Base-by-base conservation (phyloP, 1,140 invertebrate species). In the Chlorops oryzae region DNA sequence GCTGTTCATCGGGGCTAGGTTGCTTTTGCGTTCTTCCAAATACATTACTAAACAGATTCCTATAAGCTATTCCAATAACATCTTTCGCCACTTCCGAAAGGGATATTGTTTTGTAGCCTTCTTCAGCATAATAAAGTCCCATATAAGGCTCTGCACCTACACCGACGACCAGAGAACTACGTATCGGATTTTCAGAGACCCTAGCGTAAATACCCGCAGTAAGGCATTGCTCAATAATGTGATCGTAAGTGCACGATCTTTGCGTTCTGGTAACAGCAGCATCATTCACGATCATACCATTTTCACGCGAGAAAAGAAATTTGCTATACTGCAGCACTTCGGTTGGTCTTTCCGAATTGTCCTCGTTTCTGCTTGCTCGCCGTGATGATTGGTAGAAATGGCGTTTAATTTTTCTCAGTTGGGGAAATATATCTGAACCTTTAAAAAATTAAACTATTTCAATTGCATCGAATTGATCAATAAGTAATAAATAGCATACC, bases 71-170 rank as follows among this genome's bases (percentile, higher is more conserved):
- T 56, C 81, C 86, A 15, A 91, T 90, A 51, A 96, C 86, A 51
- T 88, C 90, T 66, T 88, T 84, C 1, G 91, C 91, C 27, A 96
- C 88, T 73, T 96, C 52, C 82, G 84, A 38, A 90, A 78, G 24
- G 84, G 78, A 83, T 34, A 83, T 83, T 24, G 79, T 79, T 53
- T 81, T 77, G 47, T 85, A 80, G 55, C 90, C 91, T 81, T 96
- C 92, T 25, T 92, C 75, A 21, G 89, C 89, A 74, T 89, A 88
- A 74, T 93, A 90, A 73, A 93, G 93, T 12, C 86, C 90, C 55
- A 92, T 60, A 73, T 83, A 96, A 3, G 93, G 93, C 58, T 84
- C 81, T 24, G 81, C 77, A 3, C 93, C 93, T n/a, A 82, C 81
- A 15, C 84, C 84, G 17, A 93, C 63, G 40, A 94, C 84, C 25